Evolutionary conservation across 2,797 vertebrate species (phyloP), one percentile per base, ranked within the genome.

Genomic region (Chelidonichthys spinosus): DNA sequence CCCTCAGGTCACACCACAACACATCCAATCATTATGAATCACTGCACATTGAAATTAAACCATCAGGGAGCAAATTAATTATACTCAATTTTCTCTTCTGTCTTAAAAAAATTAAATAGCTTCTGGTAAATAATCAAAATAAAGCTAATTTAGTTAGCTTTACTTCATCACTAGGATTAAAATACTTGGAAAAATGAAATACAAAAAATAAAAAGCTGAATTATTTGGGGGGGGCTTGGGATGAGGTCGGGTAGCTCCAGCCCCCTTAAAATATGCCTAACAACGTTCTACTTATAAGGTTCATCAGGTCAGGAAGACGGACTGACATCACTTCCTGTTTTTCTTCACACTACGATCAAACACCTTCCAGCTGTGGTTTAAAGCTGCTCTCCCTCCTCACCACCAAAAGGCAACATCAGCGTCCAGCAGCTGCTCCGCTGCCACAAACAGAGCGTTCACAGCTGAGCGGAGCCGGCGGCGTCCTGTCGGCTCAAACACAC

Each of bases 71-170:
- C 39, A 61, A 25, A 60, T 63, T 61, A 5, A 63, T 17, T 33
- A 0, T 42, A 0, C 17, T 60, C 15, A 32, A 66, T 62, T 46
- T 58, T 55, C 11, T 56, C 42, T 61, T 69, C 40, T 63, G 39
- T 50, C 46, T 63, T 35, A 53, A 53, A 73, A 74, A 69, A 83
- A 44, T 65, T 67, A 67, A 67, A 49, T 67, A 58, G 39, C 11
- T 25, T 50, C 56, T 66, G 81, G 74, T 83, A 79, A 86, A 85
- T 71, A 82, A 56, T 71, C 1, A 25, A 25, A 25, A 25, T 25
- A 25, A 25, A 25, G 69, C 55, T 86, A 76, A 78, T 83, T 89
- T 76, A 76, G 44, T 72, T 80, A 60, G 77, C 40, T 25, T 25
- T 25, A 25, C 2, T 25, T 1, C 25, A 2, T 25, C 25, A 25